These are phyloP conservation scores for Arvicola amphibius DNA, from an alignment of 2,797 vertebrate genomes.

Conservation along the genomic window DNA sequence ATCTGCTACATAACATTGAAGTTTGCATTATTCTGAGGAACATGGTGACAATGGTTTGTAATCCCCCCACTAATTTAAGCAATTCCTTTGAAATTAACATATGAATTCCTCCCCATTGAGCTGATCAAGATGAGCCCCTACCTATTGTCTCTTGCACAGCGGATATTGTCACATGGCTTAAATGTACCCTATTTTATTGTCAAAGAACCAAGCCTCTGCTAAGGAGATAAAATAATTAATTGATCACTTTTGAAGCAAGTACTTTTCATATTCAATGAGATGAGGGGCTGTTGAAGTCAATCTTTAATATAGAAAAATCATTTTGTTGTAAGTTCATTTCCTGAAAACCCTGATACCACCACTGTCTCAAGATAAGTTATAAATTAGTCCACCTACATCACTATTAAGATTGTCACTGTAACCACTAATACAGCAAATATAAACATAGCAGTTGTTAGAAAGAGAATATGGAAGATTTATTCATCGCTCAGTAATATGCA, in stretches of 20 bases:
- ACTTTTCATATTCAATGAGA: neutral
- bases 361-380: neutral
- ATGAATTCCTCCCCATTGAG: neutral
- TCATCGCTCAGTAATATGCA: neutral
- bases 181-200: neutral
- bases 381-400: neutral
- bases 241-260: neutral
- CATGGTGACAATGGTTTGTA: neutral
- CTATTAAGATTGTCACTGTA: neutral
- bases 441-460: neutral
- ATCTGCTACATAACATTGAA: neutral
- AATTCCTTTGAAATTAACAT: neutral
- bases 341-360: neutral
- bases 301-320: neutral
- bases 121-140: neutral
- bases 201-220: neutral
- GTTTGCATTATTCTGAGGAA: neutral
- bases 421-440: neutral
- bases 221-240: neutral
- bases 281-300: neutral
- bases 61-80: neutral
- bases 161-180: neutral
- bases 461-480: neutral
- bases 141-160: neutral
- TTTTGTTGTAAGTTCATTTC: neutral